These are phyloP conservation scores for Trachelus iudaicus DNA, from an alignment of 2,888 invertebrate genomes.

Conservation along the genomic window DNA sequence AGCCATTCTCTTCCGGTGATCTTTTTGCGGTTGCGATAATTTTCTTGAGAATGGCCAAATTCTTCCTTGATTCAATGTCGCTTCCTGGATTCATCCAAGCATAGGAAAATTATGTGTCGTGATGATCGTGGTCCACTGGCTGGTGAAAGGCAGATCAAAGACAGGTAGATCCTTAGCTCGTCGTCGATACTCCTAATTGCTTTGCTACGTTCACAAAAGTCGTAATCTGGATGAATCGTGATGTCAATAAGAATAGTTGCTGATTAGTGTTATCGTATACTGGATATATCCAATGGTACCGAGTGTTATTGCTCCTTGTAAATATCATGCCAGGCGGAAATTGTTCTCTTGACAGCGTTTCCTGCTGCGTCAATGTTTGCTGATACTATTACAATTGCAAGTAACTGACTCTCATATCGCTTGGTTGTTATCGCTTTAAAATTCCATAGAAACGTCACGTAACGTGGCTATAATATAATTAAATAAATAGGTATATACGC, in stretches of 20 bases:
- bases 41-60: neutral
- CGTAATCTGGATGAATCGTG: neutral
- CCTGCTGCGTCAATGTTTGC: neutral
- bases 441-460: neutral
- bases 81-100: neutral
- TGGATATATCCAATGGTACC: neutral
- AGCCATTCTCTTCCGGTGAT: neutral
- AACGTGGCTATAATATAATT: neutral
- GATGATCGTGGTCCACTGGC: too few species aligned
- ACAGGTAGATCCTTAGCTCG: neutral
- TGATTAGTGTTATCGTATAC: neutral
- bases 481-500: too few species aligned
- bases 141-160: neutral
- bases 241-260: neutral
- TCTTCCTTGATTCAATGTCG: neutral
- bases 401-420: neutral
- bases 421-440: neutral
- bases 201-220: neutral
- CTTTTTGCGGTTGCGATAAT: neutral
- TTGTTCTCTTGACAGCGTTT: neutral
- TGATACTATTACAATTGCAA: neutral
- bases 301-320: conserved; percentile 10
- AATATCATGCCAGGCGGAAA: conserved; percentile 21
- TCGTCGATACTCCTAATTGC: neutral
- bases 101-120: neutral